Evolutionary conservation across 2,113 vertebrate genomes (phyloP).

Genomic region (Nothoprocta pentlandii): DNA sequence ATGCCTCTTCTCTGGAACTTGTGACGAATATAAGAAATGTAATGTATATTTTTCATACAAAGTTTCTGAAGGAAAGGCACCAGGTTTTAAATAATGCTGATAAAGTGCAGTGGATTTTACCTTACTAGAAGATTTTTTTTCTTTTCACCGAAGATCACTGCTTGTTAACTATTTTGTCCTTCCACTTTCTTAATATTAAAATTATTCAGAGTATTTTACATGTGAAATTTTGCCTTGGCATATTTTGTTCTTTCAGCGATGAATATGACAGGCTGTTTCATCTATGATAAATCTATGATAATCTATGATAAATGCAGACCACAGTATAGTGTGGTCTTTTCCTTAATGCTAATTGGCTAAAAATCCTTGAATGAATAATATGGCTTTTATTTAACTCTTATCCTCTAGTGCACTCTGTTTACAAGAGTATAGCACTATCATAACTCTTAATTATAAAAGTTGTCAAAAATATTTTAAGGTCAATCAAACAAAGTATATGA

Average conservation of each 20-base stretch:
- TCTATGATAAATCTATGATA: background rate
- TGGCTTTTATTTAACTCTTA: background rate
- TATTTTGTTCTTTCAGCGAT: background rate
- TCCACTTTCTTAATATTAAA: background rate
- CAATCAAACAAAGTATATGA: background rate
- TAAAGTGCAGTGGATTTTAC: background rate
- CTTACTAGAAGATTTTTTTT: background rate
- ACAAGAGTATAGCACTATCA: background rate
- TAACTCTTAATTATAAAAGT: background rate
- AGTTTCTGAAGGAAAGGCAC: background rate
- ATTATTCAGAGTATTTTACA: background rate
- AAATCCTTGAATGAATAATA: background rate
- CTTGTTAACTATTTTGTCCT: background rate
- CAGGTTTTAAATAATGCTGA: background rate
- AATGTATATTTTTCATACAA: background rate
- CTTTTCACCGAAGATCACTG: background rate
- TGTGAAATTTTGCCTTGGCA: background rate
- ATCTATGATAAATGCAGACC: background rate
- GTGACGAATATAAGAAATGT: background rate
- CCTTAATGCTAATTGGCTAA: background rate
- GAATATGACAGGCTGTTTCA: background rate
- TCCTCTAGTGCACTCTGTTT: background rate
- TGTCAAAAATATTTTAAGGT: background rate
- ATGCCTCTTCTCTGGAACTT: background rate
- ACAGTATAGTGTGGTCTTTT: background rate